These are phyloP conservation scores for Australoheros facetus DNA, from an alignment of 2,797 vertebrate species.

Conservation along the genomic window DNA sequence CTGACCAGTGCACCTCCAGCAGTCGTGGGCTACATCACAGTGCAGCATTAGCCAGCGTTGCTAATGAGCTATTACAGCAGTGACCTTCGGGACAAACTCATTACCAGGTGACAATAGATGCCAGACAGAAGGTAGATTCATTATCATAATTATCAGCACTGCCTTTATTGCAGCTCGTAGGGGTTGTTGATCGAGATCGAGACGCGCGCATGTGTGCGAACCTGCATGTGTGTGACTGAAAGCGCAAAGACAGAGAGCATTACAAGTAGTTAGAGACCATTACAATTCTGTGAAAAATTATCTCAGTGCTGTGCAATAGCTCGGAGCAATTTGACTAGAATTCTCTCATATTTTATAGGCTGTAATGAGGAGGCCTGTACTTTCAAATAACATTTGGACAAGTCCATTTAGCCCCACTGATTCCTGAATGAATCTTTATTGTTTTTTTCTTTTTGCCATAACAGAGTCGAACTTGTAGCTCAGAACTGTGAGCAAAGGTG, in stretches of 20 bases:
- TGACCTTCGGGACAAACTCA: slow-evolving; percentile 74
- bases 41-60: slow-evolving; percentile 51
- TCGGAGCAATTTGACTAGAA: slow-evolving; percentile 13
- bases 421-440: slow-evolving; percentile 12
- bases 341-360: slow-evolving; percentile 34
- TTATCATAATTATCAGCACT: slow-evolving; percentile 72
- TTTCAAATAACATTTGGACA: slow-evolving; percentile 41
- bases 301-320: slow-evolving; percentile 2
- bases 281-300: slow-evolving; percentile 33
- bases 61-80: slow-evolving; percentile 73
- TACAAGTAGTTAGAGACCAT: slow-evolving; percentile 39
- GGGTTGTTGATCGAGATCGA: slow-evolving; percentile 47
- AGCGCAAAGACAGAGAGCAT: slow-evolving; percentile 25
- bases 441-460: neutral
- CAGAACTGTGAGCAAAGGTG: slow-evolving; percentile 27
- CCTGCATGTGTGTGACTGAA: slow-evolving; percentile 14
- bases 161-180: slow-evolving; percentile 51
- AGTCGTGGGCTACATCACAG: slow-evolving; percentile 38
- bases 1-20: slow-evolving; percentile 52
- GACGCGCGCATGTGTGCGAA: slow-evolving; percentile 14
- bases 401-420: slow-evolving; percentile 19
- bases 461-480: neutral
- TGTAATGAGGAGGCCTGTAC: slow-evolving; percentile 19
- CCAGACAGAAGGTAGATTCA: slow-evolving; percentile 62
- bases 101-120: slow-evolving; percentile 72